Conservation (phyloP, 2,113 vertebrate species). For the Thomomys bottae region DNA sequence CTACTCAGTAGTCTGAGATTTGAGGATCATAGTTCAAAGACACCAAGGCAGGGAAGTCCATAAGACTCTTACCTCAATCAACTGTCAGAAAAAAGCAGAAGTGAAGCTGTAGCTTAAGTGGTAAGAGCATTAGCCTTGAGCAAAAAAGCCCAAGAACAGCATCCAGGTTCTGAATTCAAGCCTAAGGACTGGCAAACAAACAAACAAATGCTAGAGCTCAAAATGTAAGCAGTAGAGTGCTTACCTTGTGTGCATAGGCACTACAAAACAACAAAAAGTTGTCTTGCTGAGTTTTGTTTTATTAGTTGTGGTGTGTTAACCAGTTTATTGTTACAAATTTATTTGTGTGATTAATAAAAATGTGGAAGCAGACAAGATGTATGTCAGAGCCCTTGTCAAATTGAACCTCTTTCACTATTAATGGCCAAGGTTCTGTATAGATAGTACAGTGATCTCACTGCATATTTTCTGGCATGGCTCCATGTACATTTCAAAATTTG, state of each 20-base stretch:
- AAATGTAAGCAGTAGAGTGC: neutral
- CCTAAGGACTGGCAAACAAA: neutral
- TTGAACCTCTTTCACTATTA: neutral
- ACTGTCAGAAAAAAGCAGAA: no score
- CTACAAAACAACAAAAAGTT: neutral
- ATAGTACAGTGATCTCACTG: neutral
- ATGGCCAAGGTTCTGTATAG: neutral
- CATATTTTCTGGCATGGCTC: neutral
- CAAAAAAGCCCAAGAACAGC: no score
- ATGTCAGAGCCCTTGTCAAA: constrained; percentile 5
- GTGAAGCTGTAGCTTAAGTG: no score
- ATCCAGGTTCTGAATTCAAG: no score
- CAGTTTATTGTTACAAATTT: neutral
- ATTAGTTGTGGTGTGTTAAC: constrained; percentile 27
- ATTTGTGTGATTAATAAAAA: constrained; percentile 40
- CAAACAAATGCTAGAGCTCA: neutral
- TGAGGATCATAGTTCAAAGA: no score
- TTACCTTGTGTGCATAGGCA: neutral
- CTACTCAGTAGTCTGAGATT: no score
- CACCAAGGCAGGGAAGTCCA: no score
- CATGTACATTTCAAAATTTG: neutral
- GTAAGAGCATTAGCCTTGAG: no score
- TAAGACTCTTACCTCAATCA: no score
- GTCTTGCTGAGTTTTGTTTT: constrained; percentile 24
- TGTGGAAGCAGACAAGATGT: neutral